These are phyloP conservation scores for Tretioscincus oriximinensis DNA, from an alignment of 2,113 vertebrate genomes.

Conservation along the genomic window DNA sequence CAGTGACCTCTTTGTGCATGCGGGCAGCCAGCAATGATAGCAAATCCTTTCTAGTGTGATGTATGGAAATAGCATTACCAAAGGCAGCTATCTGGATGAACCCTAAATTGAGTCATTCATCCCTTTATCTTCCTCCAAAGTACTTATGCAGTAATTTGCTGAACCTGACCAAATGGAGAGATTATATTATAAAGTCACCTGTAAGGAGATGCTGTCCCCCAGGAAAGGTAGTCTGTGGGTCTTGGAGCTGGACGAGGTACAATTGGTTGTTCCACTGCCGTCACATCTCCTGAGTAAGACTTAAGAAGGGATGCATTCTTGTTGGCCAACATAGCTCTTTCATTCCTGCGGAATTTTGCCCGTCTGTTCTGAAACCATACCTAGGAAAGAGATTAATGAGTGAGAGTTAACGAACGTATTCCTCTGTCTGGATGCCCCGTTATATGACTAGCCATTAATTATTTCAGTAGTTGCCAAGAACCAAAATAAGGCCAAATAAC, in stretches of 20 bases:
- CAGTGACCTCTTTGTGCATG: no score
- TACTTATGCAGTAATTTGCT: slow-evolving; percentile 8
- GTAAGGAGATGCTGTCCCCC: slow-evolving; percentile 93
- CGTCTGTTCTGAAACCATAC: slow-evolving; percentile 99
- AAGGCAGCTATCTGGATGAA: no score
- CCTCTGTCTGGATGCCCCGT: rapidly evolving
- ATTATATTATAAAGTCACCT: slow-evolving; percentile 77
- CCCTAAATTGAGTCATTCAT: no score
- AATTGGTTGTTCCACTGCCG: slow-evolving; percentile 96
- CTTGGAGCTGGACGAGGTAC: slow-evolving; percentile 92
- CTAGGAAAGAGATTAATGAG: slow-evolving; percentile 61
- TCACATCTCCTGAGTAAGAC: slow-evolving; percentile 93
- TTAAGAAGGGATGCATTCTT: slow-evolving; percentile 97
- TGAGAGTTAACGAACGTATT: background rate
- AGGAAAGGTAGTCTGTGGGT: slow-evolving; percentile 95
- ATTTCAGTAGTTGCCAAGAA: background rate
- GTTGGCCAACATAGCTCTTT: slow-evolving; percentile 97
- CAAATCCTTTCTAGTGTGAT: no score
- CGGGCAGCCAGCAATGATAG: no score
- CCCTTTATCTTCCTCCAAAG: background rate
- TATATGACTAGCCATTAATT: background rate
- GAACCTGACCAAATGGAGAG: slow-evolving; percentile 8
- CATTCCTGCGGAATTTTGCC: slow-evolving; percentile 95
- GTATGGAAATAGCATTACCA: no score
- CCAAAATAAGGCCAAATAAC: background rate